Percentiles rank a stretch among this genome's conserved stretches.
Conservation (phyloP, 1,140 invertebrate genomes). For the Nixonia krombeini region DNA sequence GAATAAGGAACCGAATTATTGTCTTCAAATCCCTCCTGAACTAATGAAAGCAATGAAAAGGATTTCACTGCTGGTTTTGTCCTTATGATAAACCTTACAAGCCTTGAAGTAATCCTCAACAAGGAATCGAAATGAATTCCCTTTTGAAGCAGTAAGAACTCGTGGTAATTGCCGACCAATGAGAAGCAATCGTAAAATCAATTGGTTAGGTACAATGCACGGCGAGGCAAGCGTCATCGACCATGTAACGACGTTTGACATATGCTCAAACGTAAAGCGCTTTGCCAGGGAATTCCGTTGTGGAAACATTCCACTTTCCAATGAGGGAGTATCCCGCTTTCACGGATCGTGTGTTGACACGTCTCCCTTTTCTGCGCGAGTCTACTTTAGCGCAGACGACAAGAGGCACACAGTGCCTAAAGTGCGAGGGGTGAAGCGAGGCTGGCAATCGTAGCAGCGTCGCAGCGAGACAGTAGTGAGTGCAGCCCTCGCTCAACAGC, state of each 20-base stretch:
- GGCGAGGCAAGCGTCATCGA: slow-evolving; percentile 6
- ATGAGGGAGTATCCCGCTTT: slow-evolving; percentile 32
- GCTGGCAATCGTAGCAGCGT: slow-evolving; percentile 17
- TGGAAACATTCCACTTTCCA: slow-evolving; percentile 39
- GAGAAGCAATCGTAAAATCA: too few species aligned
- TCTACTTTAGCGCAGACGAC: slow-evolving; percentile 34
- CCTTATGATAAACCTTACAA: too few species aligned
- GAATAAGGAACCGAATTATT: too few species aligned
- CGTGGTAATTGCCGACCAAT: too few species aligned
- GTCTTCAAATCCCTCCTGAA: too few species aligned
- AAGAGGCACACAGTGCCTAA: slow-evolving; percentile 30
- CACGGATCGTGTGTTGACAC: slow-evolving; percentile 34
- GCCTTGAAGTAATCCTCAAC: too few species aligned
- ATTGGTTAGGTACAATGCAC: too few species aligned
- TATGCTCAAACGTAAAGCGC: slow-evolving; percentile 19
- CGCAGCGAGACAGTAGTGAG: slow-evolving; percentile 45
- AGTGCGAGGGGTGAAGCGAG: slow-evolving; percentile 1
- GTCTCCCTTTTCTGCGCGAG: slow-evolving; percentile 31
- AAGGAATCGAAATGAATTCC: too few species aligned
- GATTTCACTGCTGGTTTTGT: too few species aligned
- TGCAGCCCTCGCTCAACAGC: slow-evolving; percentile 42
- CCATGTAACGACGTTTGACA: slow-evolving; percentile 12
- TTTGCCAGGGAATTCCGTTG: slow-evolving; percentile 22
- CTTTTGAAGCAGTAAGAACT: too few species aligned
- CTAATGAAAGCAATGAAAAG: too few species aligned